These are phyloP conservation scores for Helarctos malayanus DNA, from an alignment of 2,797 vertebrate genomes.

Conservation along the genomic window DNA sequence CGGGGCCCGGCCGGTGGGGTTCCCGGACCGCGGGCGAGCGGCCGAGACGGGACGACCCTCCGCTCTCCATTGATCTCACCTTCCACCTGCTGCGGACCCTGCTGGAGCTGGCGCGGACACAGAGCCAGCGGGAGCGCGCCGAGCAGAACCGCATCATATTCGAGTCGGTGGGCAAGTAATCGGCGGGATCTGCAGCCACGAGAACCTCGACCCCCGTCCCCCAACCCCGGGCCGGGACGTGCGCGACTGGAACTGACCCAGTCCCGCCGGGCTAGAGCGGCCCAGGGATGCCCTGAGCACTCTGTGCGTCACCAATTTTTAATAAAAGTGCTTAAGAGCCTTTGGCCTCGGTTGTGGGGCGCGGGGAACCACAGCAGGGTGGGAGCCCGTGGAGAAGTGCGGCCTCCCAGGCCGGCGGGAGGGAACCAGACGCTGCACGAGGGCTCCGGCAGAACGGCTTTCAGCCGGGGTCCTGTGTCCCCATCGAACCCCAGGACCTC, in stretches of 20 bases:
- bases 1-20: neutral
- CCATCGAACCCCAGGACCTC: neutral
- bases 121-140: constrained; percentile 94
- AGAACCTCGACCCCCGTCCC: neutral
- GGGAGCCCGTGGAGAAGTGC: neutral
- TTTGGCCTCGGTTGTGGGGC: constrained; percentile 30
- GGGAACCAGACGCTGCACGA: neutral
- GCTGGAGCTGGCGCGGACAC: constrained; percentile 94
- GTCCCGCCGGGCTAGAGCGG: neutral
- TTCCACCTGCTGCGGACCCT: constrained; percentile 97
- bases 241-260: neutral
- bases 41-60: constrained; percentile 92
- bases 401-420: neutral
- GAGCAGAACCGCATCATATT: constrained; percentile 94
- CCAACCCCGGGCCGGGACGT: neutral
- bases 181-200: neutral
- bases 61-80: constrained; percentile 97
- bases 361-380: neutral
- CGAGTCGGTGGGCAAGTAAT: constrained; percentile 95
- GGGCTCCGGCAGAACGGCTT: neutral
- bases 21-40: constrained; percentile 66
- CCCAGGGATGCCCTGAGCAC: constrained; percentile 12
- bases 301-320: constrained; percentile 75
- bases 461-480: neutral
- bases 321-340: constrained; percentile 86